These are phyloP conservation scores for Macropis europaea DNA, from an alignment of 2,888 invertebrate species.

Conservation along the genomic window DNA sequence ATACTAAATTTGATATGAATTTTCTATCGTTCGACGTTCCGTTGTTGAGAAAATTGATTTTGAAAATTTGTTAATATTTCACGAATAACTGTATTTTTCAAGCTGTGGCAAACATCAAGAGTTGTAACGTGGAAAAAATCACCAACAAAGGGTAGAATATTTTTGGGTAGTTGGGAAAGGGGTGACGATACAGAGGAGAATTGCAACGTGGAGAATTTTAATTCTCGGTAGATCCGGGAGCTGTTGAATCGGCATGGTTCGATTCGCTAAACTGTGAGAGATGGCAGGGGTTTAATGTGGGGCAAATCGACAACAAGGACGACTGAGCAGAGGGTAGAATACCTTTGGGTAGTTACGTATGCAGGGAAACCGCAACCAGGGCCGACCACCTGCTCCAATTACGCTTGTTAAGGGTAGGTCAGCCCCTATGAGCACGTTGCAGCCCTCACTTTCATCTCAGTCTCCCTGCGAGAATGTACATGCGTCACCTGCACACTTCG, in stretches of 20 bases:
- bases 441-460: constrained; percentile 40
- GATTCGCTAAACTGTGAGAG: constrained; percentile 20
- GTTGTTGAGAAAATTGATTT: no score
- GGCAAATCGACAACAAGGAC: constrained; percentile 40
- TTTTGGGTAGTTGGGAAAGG: no score
- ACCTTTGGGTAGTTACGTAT: constrained; percentile 71
- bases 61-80: no score
- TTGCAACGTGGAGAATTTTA: background rate
- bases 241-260: background rate
- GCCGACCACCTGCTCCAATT: constrained; percentile 77
- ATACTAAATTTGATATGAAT: no score
- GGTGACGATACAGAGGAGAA: background rate
- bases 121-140: no score
- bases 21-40: no score
- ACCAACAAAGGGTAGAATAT: no score
- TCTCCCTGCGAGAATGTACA: constrained; percentile 20
- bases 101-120: no score
- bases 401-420: constrained; percentile 72
- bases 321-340: constrained; percentile 52
- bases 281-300: constrained; percentile 22
- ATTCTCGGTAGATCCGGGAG: background rate
- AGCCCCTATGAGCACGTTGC: constrained; percentile 42
- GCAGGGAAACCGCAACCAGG: constrained; percentile 70
- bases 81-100: no score
- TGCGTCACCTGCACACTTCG: constrained; percentile 11